These are phyloP conservation scores for Coregonus sp. DNA, from an alignment of 2,797 vertebrate species.

Conservation along the genomic window DNA sequence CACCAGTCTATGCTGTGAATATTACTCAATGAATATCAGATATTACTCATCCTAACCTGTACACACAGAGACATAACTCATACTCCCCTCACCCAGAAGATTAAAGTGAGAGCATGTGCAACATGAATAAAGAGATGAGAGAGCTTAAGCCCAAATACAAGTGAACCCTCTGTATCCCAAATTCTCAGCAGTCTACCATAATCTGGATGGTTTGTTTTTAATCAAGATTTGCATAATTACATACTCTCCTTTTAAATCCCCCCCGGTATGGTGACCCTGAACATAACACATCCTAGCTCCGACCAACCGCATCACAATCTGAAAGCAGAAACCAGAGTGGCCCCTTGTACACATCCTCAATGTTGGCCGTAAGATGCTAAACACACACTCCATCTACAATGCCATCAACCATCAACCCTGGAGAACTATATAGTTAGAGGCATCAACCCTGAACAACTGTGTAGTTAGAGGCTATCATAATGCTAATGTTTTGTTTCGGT, in stretches of 20 bases:
- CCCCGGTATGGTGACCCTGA: background rate
- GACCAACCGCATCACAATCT: background rate
- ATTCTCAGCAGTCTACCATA: background rate
- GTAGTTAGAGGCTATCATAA: too few relatives aligned
- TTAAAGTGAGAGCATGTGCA: background rate
- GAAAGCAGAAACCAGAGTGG: background rate
- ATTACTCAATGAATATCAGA: background rate
- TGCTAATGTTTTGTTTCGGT: too few relatives aligned
- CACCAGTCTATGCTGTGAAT: background rate
- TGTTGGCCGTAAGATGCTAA: constrained; percentile 27
- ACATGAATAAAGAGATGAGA: background rate
- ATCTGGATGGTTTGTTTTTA: constrained; percentile 2
- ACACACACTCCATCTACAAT: background rate
- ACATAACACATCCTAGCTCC: background rate
- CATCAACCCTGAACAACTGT: too few relatives aligned
- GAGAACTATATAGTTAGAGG: background rate
- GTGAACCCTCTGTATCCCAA: background rate
- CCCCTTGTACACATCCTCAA: constrained; percentile 27
- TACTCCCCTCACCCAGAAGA: background rate
- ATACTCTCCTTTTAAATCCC: constrained; percentile 3
- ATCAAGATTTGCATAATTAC: constrained; percentile 11
- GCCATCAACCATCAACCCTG: background rate
- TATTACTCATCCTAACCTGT: background rate
- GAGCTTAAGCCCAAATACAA: constrained; percentile 1
- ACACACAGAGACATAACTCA: background rate